Conservation (phyloP, 2,888 invertebrate species). For the Phorcus lineatus region DNA sequence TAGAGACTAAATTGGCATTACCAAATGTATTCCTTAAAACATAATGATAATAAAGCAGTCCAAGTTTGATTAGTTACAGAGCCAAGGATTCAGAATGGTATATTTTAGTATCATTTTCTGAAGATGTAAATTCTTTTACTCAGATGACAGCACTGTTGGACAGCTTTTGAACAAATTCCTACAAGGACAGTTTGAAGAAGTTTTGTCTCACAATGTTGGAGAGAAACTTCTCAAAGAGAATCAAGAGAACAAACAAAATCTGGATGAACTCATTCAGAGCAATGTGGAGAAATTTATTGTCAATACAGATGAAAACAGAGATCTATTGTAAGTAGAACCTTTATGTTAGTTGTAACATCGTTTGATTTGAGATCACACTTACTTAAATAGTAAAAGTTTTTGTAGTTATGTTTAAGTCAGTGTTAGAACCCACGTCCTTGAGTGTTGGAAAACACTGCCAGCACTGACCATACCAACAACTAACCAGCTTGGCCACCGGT, state of each 20-base stretch:
- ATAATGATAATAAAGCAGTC: too few relatives aligned
- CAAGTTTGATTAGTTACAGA: too few relatives aligned
- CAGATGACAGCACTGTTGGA: background rate
- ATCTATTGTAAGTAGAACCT: slow-evolving; percentile 22
- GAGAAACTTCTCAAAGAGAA: slow-evolving; percentile 34
- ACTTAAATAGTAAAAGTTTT: too few relatives aligned
- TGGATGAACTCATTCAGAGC: slow-evolving; percentile 27
- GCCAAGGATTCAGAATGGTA: too few relatives aligned
- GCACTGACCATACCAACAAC: too few relatives aligned
- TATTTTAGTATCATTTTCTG: background rate
- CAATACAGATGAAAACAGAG: background rate
- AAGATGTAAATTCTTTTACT: background rate
- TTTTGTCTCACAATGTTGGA: slow-evolving; percentile 32
- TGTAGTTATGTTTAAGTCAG: too few relatives aligned
- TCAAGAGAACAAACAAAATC: background rate
- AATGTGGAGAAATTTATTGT: slow-evolving; percentile 39
- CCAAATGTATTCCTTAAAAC: too few relatives aligned
- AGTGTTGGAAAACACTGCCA: too few relatives aligned
- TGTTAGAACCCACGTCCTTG: too few relatives aligned
- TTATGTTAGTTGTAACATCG: background rate
- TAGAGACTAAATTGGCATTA: too few relatives aligned
- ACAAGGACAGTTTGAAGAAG: slow-evolving; percentile 38
- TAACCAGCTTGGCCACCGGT: too few relatives aligned
- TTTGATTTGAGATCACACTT: too few relatives aligned
- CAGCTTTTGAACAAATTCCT: slow-evolving; percentile 7